phyloP scores from a whole-genome alignment of 2,888 invertebrate species.

The Melanostoma mellinum region DNA sequence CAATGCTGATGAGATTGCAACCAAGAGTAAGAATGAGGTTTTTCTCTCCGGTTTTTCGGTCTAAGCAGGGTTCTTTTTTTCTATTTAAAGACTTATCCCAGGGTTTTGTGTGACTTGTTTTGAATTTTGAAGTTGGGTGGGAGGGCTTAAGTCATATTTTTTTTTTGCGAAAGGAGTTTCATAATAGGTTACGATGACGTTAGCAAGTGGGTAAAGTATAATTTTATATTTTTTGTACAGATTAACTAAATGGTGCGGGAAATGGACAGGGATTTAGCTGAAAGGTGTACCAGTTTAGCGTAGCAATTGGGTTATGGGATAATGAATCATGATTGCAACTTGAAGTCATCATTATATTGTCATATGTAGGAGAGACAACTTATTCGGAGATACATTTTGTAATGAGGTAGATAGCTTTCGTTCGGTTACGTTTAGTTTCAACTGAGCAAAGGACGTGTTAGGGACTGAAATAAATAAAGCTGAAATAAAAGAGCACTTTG shows the following conservation, averaged over 20 bases:
- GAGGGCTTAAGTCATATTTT: neutral
- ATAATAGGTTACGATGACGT: conserved; percentile 32
- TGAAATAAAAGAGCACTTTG: no score
- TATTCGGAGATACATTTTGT: conserved; percentile 39
- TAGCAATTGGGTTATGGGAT: conserved; percentile 54
- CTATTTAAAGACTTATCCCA: conserved; percentile 3
- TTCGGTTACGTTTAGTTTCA: neutral
- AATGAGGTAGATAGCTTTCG: neutral
- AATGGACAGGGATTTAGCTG: conserved; percentile 47
- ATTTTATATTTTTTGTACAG: conserved; percentile 41
- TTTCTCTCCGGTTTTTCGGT: conserved; percentile 18
- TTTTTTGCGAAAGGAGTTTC: conserved; percentile 26
- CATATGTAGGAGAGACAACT: conserved; percentile 11
- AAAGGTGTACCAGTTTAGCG: neutral
- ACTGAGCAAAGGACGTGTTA: no score
- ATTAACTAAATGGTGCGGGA: conserved; percentile 66
- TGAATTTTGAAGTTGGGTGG: conserved; percentile 10
- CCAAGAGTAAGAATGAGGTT: conserved; percentile 48
- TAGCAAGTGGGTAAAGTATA: conserved; percentile 67
- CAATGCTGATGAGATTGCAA: conserved; percentile 56
- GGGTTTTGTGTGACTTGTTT: conserved; percentile 29
- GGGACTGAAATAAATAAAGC: neutral
- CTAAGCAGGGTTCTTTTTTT: neutral
- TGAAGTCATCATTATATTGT: neutral
- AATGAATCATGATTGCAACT: conserved; percentile 61